Conservation (phyloP, 2,113 vertebrate genomes). For the Castor canadensis region DNA sequence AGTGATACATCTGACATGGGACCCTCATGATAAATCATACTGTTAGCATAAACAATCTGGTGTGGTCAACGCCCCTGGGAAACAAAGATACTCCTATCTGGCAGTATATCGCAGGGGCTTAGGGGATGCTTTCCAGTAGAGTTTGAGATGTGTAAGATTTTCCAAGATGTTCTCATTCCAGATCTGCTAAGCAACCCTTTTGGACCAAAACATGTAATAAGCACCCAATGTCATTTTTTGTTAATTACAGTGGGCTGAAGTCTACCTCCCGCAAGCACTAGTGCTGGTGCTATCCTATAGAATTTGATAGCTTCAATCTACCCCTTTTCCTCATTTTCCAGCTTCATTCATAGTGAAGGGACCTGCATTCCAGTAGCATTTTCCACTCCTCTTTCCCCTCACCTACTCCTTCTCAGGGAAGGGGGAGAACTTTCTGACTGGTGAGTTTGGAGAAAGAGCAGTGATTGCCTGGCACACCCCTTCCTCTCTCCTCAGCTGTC, state of each 20-base stretch:
- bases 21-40: neutral
- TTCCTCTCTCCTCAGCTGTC: neutral
- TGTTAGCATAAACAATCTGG: neutral
- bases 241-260: neutral
- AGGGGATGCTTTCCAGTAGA: neutral
- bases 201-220: neutral
- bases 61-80: neutral
- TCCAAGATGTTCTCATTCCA: neutral
- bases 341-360: neutral
- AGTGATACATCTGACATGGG: neutral
- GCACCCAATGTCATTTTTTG: neutral
- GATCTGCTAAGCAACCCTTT: neutral
- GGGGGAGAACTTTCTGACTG: neutral
- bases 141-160: neutral
- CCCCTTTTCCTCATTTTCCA: neutral
- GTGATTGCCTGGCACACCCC: rapidly evolving
- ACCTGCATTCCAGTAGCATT: no score
- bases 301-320: neutral
- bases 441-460: neutral
- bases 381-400: neutral
- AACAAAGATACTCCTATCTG: neutral
- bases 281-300: neutral
- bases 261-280: neutral
- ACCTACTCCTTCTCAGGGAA: neutral
- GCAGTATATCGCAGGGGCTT: neutral